Evolutionary conservation across 2,797 vertebrate genomes (phyloP).

Genomic region (Adrianichthys oophorus): DNA sequence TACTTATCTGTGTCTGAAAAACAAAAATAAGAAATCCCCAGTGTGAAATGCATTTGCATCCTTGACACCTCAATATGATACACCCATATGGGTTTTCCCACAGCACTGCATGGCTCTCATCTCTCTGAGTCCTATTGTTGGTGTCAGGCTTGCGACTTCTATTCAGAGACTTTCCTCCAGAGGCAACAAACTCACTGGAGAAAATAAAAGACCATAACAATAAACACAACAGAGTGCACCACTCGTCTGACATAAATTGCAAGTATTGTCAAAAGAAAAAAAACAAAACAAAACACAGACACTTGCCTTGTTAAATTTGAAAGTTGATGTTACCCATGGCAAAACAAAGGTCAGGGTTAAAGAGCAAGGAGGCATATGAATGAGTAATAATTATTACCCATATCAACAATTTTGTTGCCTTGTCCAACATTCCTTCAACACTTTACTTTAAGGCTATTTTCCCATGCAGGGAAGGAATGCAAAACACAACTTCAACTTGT

Average conservation of each 20-base stretch:
- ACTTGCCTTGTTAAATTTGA: conserved; percentile 11
- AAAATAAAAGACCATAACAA: conserved; percentile 39
- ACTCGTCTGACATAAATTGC: conserved; percentile 30
- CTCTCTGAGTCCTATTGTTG: conserved; percentile 55
- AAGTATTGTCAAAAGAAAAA: conserved; percentile 27
- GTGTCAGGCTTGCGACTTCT: conserved; percentile 69
- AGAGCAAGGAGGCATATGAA: no score
- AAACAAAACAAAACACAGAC: conserved; percentile 6
- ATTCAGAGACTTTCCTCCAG: conserved; percentile 60
- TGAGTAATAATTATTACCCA: no score
- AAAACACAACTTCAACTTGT: no score
- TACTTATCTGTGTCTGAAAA: conserved; percentile 69
- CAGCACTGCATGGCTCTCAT: conserved; percentile 38
- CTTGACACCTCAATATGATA: conserved; percentile 67
- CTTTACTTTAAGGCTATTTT: no score
- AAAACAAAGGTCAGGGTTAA: no score
- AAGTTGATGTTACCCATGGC: conserved; percentile 15
- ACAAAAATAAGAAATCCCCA: conserved; percentile 77
- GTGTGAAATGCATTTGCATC: conserved; percentile 70
- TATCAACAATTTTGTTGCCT: no score
- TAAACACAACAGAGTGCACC: conserved; percentile 53
- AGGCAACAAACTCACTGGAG: conserved; percentile 52
- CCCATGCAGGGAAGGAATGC: no score
- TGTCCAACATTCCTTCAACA: no score
- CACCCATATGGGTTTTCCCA: conserved; percentile 51